phyloP scores from a whole-genome alignment of 2,113 vertebrate species.

The Tychaedon coryphoeus region DNA sequence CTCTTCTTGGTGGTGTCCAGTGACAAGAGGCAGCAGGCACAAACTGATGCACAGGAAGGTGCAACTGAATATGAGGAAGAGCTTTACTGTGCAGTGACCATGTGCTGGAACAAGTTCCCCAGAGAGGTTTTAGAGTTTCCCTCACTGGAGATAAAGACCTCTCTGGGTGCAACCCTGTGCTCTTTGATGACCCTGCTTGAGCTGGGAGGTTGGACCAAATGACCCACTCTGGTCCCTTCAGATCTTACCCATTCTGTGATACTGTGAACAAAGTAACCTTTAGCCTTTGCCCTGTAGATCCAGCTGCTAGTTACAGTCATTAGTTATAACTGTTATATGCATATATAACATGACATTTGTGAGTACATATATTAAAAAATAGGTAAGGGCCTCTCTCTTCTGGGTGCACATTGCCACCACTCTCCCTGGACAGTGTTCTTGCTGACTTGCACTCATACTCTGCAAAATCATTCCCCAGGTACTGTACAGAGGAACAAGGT shows the following conservation, averaged over 20 bases:
- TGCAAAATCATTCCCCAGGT: background rate
- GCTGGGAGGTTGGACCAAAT: background rate
- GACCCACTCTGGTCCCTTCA: background rate
- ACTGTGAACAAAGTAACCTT: background rate
- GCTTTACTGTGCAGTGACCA: background rate
- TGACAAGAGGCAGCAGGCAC: background rate
- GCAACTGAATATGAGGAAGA: background rate
- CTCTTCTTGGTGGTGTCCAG: background rate
- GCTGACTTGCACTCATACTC: background rate
- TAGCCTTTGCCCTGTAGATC: background rate
- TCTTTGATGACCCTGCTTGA: background rate
- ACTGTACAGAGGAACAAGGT: background rate
- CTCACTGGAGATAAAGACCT: background rate
- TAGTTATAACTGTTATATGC: background rate
- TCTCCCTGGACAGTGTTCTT: background rate
- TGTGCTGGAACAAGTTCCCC: background rate
- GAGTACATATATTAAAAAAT: background rate
- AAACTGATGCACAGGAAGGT: background rate
- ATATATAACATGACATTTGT: background rate
- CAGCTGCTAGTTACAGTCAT: background rate
- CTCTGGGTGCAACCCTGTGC: background rate
- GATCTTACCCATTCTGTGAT: background rate
- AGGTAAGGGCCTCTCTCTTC: background rate
- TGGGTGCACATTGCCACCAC: background rate
- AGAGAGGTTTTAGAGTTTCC: background rate